These are phyloP conservation scores for Bibio marci DNA, from an alignment of 2,888 invertebrate genomes.

Conservation along the genomic window DNA sequence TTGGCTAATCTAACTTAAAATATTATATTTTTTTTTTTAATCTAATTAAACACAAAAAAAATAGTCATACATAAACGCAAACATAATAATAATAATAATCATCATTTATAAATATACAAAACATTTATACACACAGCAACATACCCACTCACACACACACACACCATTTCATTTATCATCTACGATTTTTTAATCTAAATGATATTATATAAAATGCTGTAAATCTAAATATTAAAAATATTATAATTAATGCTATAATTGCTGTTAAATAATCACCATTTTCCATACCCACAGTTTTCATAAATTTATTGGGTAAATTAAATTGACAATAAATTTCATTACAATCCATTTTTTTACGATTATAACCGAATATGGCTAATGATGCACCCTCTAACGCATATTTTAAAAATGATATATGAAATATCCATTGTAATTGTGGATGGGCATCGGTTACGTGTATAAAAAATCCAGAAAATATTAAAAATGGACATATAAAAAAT, in stretches of 20 bases:
- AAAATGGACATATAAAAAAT: conserved; percentile 69
- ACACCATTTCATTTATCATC: too few relatives aligned
- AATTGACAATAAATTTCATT: conserved; percentile 60
- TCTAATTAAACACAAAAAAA: too few relatives aligned
- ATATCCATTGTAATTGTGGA: conserved; percentile 60
- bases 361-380: conserved; percentile 66
- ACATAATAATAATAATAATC: too few relatives aligned
- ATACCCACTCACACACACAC: too few relatives aligned
- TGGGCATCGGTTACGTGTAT: conserved; percentile 70
- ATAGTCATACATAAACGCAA: too few relatives aligned
- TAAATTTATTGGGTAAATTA: conserved; percentile 47
- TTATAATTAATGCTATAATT: conserved; percentile 41
- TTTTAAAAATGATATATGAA: conserved; percentile 74
- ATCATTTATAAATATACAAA: too few relatives aligned
- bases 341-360: conserved; percentile 57
- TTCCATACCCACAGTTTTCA: conserved; percentile 56
- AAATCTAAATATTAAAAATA: conserved; percentile 44
- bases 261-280: conserved; percentile 47
- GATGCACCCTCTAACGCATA: conserved; percentile 76
- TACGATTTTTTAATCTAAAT: conserved; percentile 32
- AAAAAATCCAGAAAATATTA: conserved; percentile 87
- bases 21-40: too few relatives aligned
- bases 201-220: conserved; percentile 50
- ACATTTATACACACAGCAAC: too few relatives aligned
- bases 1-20: too few relatives aligned